Evolutionary conservation across 2,113 vertebrate genomes (phyloP), one percentile per base, ranked within the genome.

Genomic region (Corythornis cristatus): DNA sequence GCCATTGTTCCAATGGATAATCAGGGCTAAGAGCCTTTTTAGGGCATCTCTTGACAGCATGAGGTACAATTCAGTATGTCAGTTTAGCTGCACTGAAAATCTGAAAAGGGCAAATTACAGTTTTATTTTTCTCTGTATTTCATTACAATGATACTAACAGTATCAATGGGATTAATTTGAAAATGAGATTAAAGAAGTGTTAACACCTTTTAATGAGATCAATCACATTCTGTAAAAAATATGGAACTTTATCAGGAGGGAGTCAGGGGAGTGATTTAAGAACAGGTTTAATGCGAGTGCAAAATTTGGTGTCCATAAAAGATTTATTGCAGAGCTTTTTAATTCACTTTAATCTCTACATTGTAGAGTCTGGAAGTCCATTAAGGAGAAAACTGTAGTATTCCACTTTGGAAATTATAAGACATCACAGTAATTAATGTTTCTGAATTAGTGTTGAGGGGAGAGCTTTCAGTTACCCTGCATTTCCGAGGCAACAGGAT

Each of bases 1-100:
- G 40, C 54, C 68, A 88, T 77, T 85, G 95, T 95, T 94, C 65
- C 72, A 95, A 25, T 11, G 21, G 80, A 87, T 93, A 93, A 85
- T 57, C 75, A 77, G 72, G 43, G 45, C 79, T 85, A 77, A 87
- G 75, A 85, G 77, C 20, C 74, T 92, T 94, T 84, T 58, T 53
- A 89, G 86, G 86, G 78, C 77, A 90, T 56, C 64, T 87, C 77
- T 78, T 73, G 83, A 58, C 89, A 90, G 86, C 71, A 8, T 37
- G 71, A 90, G 51, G 48, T 87, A 85, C 50, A 86, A 58, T 79
- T 76, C 58, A 67, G 46, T 26, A n/a, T 14, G 29, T 87, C 81
- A 31, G 50, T 56, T 90, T 46, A 90, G 46, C 71, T 45, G 67
- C 51, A 50, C 54, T 31, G 50, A 42, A 89, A 93, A 77, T 18